These are phyloP conservation scores for Tenthredo notha DNA, from an alignment of 2,888 invertebrate species.

Conservation along the genomic window DNA sequence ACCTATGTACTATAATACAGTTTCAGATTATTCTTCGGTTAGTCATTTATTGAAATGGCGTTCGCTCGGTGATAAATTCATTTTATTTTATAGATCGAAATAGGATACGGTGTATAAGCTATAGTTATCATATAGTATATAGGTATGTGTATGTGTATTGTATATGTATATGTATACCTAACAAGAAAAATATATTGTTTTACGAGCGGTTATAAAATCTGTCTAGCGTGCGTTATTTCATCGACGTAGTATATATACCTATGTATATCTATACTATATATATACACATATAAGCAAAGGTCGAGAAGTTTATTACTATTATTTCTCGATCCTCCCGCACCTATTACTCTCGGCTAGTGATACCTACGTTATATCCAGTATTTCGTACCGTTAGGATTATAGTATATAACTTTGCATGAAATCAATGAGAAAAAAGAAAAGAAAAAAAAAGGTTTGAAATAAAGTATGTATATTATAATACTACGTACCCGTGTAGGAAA, in stretches of 20 bases:
- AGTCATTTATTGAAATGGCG: background rate
- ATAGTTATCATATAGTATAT: background rate
- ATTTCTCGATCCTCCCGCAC: background rate
- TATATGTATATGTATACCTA: background rate
- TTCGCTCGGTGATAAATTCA: conserved; percentile 10
- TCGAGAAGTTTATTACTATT: conserved; percentile 25
- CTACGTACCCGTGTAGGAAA: background rate
- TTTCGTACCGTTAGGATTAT: background rate
- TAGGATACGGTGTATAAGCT: background rate
- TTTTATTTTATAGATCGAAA: conserved; percentile 17
- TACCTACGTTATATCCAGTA: background rate
- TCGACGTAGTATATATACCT: background rate
- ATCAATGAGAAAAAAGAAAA: background rate
- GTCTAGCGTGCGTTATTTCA: conserved; percentile 7
- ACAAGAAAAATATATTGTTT: conserved; percentile 15
- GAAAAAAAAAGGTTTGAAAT: background rate
- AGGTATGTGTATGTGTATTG: background rate
- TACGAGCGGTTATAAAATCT: conserved; percentile 45
- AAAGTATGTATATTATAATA: too few species aligned
- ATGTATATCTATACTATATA: too few species aligned
- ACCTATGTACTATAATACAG: background rate
- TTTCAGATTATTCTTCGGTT: background rate
- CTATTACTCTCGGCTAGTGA: background rate
- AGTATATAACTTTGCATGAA: too few species aligned
- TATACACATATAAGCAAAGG: background rate